phyloP scores from a whole-genome alignment of 2,113 vertebrate genomes.

The Phalacrocorax pelagicus region DNA sequence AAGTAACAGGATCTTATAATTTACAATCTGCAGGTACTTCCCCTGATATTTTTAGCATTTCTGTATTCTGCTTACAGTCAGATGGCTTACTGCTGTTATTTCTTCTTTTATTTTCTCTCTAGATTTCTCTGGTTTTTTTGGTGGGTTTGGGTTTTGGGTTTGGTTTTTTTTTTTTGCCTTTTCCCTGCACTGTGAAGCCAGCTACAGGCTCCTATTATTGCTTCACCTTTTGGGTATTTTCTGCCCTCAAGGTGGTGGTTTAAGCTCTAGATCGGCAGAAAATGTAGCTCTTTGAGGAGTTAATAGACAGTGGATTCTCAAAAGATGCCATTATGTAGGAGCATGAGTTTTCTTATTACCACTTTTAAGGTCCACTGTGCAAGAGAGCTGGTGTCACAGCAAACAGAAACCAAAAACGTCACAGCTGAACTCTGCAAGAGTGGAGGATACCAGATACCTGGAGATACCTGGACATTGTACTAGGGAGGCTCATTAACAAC shows the following conservation, averaged over 20 bases:
- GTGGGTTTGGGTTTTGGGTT: no score
- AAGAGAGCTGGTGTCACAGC: not conserved
- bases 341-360: not conserved
- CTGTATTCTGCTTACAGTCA: not conserved
- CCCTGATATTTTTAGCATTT: not conserved
- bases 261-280: not conserved
- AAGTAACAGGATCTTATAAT: not conserved
- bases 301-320: not conserved
- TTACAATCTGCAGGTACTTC: not conserved
- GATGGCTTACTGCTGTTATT: not conserved
- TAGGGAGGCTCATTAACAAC: not conserved
- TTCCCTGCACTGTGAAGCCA: not conserved
- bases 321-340: not conserved
- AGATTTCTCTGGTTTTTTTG: not conserved
- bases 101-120: not conserved
- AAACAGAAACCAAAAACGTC: not conserved
- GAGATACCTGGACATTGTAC: not conserved
- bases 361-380: not conserved
- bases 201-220: not conserved
- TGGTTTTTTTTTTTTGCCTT: not conserved
- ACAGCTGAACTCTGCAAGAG: not conserved
- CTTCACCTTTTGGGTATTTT: not conserved
- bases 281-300: not conserved
- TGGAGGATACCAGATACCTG: not conserved
- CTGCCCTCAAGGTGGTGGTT: not conserved